phyloP scores from a whole-genome alignment of 2,888 invertebrate species.

The Caenorhabditis sp. region DNA sequence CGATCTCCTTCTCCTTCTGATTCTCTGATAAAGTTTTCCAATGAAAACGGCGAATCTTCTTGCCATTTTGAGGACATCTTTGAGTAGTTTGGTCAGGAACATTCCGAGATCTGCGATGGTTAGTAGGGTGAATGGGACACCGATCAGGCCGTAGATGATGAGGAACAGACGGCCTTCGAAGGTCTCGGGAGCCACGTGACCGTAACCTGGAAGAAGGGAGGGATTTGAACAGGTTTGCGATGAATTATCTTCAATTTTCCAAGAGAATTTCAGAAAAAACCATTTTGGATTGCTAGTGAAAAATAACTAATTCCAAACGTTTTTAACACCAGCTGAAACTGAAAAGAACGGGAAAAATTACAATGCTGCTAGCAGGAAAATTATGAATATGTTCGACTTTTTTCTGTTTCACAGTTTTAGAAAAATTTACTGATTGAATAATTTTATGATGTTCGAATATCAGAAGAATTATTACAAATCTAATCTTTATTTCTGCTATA shows the following conservation, averaged over 20 bases:
- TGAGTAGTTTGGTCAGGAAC: constrained; percentile 74
- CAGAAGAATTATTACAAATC: no score
- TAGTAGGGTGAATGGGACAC: constrained; percentile 80
- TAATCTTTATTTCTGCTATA: no score
- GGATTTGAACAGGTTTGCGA: background rate
- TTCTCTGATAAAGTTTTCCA: constrained; percentile 33
- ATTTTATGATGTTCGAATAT: no score
- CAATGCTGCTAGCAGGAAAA: no score
- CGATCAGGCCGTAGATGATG: constrained; percentile 79
- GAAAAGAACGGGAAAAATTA: no score
- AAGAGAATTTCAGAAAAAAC: no score
- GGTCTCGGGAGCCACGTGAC: constrained; percentile 80
- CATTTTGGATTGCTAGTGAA: no score
- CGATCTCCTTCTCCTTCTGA: constrained; percentile 15
- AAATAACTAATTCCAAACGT: no score
- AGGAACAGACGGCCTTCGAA: constrained; percentile 77
- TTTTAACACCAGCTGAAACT: no score
- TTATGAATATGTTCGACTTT: no score
- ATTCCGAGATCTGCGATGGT: constrained; percentile 81
- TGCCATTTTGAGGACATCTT: constrained; percentile 32
- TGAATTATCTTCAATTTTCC: background rate
- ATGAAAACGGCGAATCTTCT: constrained; percentile 35
- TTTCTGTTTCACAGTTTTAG: background rate
- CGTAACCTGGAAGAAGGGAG: constrained; percentile 75
- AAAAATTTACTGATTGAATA: no score